Percentiles rank a stretch among this genome's conserved stretches.
Evolutionary conservation across 2,113 vertebrate genomes (phyloP).

Genomic region (Apteryx owenii): DNA sequence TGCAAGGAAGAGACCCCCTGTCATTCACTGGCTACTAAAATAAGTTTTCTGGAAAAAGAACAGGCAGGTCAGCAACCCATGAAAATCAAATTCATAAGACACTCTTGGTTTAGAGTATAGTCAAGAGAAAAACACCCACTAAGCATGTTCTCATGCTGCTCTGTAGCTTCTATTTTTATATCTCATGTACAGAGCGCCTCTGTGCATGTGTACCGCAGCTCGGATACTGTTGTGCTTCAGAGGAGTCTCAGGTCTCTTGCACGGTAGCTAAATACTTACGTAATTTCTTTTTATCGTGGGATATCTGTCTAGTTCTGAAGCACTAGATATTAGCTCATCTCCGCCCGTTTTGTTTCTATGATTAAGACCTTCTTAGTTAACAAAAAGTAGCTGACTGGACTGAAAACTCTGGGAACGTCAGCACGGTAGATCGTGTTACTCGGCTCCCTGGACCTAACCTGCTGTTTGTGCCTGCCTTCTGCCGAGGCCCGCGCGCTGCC

Average conservation of each 20-base stretch:
- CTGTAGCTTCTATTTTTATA: background rate
- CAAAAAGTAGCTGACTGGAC: background rate
- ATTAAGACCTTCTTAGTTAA: too few relatives aligned
- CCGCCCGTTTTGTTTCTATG: rapidly evolving
- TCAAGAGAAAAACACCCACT: background rate
- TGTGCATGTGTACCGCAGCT: background rate
- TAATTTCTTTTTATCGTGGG: rapidly evolving
- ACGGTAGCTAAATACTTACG: rapidly evolving
- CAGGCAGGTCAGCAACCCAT: background rate
- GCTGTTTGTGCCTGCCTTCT: too few relatives aligned
- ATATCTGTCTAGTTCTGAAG: background rate
- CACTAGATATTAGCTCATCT: rapidly evolving
- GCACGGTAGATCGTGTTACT: rapidly evolving
- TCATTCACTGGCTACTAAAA: background rate
- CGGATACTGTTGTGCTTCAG: background rate
- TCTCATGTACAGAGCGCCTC: rapidly evolving
- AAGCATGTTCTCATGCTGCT: background rate
- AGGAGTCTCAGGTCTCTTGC: rapidly evolving
- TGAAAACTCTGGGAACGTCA: rapidly evolving
- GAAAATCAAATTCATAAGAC: background rate
- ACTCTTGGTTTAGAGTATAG: background rate
- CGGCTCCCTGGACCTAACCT: background rate
- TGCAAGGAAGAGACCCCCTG: background rate
- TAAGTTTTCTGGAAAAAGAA: background rate
- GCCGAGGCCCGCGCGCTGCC: rapidly evolving